phyloP scores from a whole-genome alignment of 2,888 invertebrate genomes.

The Xanthorhoe designata region DNA sequence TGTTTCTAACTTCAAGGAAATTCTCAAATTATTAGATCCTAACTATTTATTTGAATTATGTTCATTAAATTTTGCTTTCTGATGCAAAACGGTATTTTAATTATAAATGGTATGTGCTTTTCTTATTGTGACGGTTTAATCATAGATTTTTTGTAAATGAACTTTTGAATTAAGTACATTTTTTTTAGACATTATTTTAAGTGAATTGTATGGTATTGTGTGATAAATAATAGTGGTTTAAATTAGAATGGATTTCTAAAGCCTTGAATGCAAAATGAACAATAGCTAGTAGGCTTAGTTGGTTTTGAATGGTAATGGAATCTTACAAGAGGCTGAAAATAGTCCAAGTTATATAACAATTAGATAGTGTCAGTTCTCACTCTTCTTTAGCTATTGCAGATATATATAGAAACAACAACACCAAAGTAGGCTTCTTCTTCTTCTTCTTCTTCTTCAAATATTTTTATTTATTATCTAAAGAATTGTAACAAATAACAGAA shows the following conservation, averaged over 20 bases:
- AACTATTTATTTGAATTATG: too few relatives aligned
- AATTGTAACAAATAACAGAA: conserved; percentile 57
- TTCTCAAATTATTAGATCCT: too few relatives aligned
- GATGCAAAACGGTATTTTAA: neutral
- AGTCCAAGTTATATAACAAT: neutral
- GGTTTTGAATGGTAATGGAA: neutral
- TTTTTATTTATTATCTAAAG: conserved; percentile 23
- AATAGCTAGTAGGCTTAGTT: conserved; percentile 4
- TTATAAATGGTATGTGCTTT: neutral
- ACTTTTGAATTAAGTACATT: neutral
- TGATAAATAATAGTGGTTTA: conserved; percentile 5
- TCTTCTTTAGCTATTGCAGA: neutral
- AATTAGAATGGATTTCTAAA: conserved; percentile 21
- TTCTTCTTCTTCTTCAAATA: too few relatives aligned
- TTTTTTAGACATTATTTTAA: conserved; percentile 9
- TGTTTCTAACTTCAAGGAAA: too few relatives aligned
- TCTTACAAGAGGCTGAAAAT: neutral
- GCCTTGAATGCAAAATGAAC: conserved; percentile 10
- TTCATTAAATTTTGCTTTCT: too few relatives aligned
- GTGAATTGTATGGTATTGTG: conserved; percentile 5
- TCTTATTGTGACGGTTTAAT: too few relatives aligned
- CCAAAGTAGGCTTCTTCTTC: neutral
- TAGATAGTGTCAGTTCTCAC: neutral
- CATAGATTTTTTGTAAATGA: neutral
- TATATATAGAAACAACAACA: neutral